A percentile compares a stretch with the other conserved stretches of the same genome.
phyloP scores from a whole-genome alignment of 2,888 invertebrate species.

The Eudemis profundana region DNA sequence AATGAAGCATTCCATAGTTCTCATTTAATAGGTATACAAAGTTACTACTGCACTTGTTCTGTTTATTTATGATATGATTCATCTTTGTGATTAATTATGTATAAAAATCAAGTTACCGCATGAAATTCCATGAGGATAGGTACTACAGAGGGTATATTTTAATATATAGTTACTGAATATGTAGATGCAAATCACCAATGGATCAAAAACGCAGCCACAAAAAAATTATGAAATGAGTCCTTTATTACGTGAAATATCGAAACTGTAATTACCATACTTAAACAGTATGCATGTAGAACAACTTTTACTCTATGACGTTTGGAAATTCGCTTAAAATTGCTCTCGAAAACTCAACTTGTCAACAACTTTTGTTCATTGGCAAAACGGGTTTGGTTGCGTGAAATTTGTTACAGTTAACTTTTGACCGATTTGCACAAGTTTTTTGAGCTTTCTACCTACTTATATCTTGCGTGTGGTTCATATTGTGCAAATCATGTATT shows the following conservation, averaged over 20 bases:
- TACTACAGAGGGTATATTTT: no score
- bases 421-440: slow-evolving; percentile 41
- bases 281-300: slow-evolving; percentile 43
- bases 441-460: slow-evolving; percentile 30
- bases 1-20: no score
- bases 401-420: slow-evolving; percentile 45
- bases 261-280: slow-evolving; percentile 44
- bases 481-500: not conserved
- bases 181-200: slow-evolving; percentile 3
- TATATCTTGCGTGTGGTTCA: slow-evolving; percentile 16
- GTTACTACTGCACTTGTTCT: not conserved
- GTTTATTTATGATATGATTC: not conserved
- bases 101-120: not conserved
- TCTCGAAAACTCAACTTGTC: slow-evolving; percentile 41
- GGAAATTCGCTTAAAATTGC: slow-evolving; percentile 44
- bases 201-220: slow-evolving; percentile 20
- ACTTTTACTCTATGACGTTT: slow-evolving; percentile 45
- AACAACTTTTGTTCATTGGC: slow-evolving; percentile 41
- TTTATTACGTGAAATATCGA: slow-evolving; percentile 43
- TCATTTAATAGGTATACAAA: not conserved
- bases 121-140: not conserved
- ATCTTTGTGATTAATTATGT: not conserved
- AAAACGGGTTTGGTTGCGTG: slow-evolving; percentile 43
- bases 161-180: slow-evolving; percentile 4
- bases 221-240: slow-evolving; percentile 37